These are phyloP conservation scores for Squalus acanthias DNA, from an alignment of 2,797 vertebrate species.

Conservation along the genomic window DNA sequence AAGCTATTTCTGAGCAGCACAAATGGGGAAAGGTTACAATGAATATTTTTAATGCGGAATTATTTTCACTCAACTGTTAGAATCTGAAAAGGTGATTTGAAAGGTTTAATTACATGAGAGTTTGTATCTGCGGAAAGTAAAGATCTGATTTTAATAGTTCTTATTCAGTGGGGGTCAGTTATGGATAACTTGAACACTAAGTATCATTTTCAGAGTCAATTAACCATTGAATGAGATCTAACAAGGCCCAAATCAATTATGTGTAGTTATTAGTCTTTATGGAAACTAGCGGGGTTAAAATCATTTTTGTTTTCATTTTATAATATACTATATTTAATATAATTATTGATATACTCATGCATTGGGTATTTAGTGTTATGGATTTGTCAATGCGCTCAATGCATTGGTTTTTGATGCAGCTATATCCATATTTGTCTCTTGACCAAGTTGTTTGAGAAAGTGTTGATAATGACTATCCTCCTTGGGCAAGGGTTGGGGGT, in stretches of 20 bases:
- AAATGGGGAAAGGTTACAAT: neutral
- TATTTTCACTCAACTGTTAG: neutral
- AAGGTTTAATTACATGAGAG: neutral
- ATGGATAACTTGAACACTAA: neutral
- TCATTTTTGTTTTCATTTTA: neutral
- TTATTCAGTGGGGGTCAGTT: neutral
- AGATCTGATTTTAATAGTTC: neutral
- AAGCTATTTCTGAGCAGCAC: neutral
- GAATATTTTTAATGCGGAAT: neutral
- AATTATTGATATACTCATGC: neutral
- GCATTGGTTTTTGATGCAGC: neutral
- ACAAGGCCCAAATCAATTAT: neutral
- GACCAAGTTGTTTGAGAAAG: neutral
- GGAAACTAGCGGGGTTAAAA: neutral
- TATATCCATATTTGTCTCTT: neutral
- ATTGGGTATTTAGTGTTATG: neutral
- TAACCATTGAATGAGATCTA: neutral
- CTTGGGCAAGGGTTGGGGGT: neutral
- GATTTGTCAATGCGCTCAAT: neutral
- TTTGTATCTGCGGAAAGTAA: neutral
- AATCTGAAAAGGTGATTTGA: neutral
- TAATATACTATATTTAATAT: neutral
- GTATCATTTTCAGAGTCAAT: neutral
- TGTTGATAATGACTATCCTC: neutral
- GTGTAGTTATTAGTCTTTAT: neutral